Base-by-base conservation (phyloP, 2,797 vertebrate species). In the Rhinophrynus dorsalis region DNA sequence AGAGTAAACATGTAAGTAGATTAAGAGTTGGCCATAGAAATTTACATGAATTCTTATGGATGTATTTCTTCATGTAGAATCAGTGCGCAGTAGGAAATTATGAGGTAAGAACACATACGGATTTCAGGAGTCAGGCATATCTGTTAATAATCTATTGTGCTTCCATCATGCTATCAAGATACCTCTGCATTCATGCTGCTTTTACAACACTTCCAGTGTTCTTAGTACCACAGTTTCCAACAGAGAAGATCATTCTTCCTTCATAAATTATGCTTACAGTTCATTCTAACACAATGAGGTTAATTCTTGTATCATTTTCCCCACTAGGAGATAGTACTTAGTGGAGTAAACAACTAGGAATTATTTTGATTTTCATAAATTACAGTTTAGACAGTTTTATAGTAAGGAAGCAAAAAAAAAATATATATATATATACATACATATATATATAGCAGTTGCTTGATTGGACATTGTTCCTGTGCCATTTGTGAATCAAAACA, bases 201-300 rank as follows among this genome's bases (percentile, higher is more conserved):
- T 58, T 65, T 40, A 47, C 54, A 58, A 26, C 54, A 57, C 18
- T 64, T 3, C 24, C 13, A 37, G 24, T 48, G 23, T 48, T 64
- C 44, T 50, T 32, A 58, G 52, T 44, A 51, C 42, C 29, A 58
- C 44, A 57, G 51, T 50, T 58, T 72, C 61, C 44, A 58, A 57
- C 68, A 8, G 52, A 57, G 44, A 17, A 72, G 58, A 56, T 64
- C 42, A 63, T 71, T 64, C 51, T 51, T 72, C 33, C 40, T 57
- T 64, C 21, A 64, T 71, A 71, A 71, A 71, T 64, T 48, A 71
- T 71, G 32, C 42, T 48, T 23, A 17, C 23, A 57, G 42, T 50
- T 64, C 42, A 64, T 64, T 57, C 51, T 23, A 44, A 32, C 52
- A 10, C 24, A 8, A 24, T 32, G 40, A 37, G n/a, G 10, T 38